Base-by-base conservation (phyloP, 2,888 invertebrate genomes). In the Epinotia bilunana region DNA sequence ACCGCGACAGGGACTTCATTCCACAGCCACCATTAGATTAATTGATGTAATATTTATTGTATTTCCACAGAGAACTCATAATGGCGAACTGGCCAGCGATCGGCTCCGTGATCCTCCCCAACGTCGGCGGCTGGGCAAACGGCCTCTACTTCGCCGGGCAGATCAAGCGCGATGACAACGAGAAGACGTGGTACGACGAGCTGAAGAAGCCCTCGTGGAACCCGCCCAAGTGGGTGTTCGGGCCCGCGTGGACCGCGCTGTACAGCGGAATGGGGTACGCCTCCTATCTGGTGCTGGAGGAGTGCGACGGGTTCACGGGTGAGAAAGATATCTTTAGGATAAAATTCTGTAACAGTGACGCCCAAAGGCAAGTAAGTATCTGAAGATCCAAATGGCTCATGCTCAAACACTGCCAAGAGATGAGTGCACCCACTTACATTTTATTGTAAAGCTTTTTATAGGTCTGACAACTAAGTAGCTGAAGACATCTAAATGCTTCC, bases 261-360 rank as follows among this genome's bases (percentile, higher is more conserved):
- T 98, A 98, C 87, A 95, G 96, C 65, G 93, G 96, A 4, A 98
- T 98, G 96, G 98, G 98, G 1, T 97, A 97, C 82, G 97, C 98
- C 13, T 98, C 98, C 0, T 98, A 98, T 84, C 86, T 98, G 77
- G 97, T 98, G 0, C 97, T 95, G 92, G 95, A 95, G 77, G 97
- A 97, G 82, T 97, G 97, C 1, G 96, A 96, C 72, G 97, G 97
- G 33, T 96, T 97, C 81, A 88, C 93, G 79, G 96, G 95, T 95
- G 81, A 85, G 82, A 23, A 1, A 13, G 5, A 7, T 23, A 23
- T 33, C 6, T 6, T 28, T 28, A 28, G 23, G 23, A 28, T 28
- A 28, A 28, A 1, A 28, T 28, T 28, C 2, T 28, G 23, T 28
- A 28, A 28, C 23, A 2, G 2, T 2, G 3, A 23, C 23, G 23